Base-by-base conservation (phyloP, 2,113 vertebrate genomes). In the Crotophaga sulcirostris region DNA sequence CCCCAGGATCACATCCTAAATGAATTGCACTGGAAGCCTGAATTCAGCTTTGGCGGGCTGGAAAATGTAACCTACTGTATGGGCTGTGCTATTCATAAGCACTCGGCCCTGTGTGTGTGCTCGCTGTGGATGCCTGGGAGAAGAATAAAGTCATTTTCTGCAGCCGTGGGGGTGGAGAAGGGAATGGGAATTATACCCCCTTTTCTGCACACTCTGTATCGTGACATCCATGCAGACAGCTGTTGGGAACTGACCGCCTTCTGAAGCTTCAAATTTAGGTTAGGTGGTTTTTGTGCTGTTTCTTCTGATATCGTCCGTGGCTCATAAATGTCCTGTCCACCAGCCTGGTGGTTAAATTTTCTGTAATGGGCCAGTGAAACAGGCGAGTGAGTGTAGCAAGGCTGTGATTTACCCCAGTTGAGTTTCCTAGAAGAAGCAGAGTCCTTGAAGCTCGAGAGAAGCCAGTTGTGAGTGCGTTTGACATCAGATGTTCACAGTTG, bases 91-190 rank as follows among this genome's bases (percentile, higher is more conserved):
- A 34, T 96, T 96, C 85, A 88, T 68, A 3, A 95, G 63, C 1
- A 1, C 62, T 64, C 6, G 8, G 58, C 73, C 76, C 56, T 88
- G 44, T 84, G 66, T 78, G 34, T 81, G 18, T 59, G 29, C 28
- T 78, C 74, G 79, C 76, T 94, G 55, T 78, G 56, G 47, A 66
- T 64, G 88, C 76, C 51, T 84, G 69, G 54, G 84, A 94, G 63
- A 97, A 96, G 88, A 96, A 96, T 96, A 77, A 92, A 92, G 62
- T 75, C n/a, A 90, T 97, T 97, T 90, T 95, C 69, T 89, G 45
- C n/a, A 78, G 56, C 60, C 4, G 1, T 84, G 76, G 77, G 80
- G 23, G 83, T 84, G 90, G 93, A 89, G 51, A 59, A 87, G 72
- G 47, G 92, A 95, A 84, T 82, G 63, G 68, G 78, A 96, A 73